Conservation (phyloP, 64 coral and sea anemone genomes). For the Trachythela sp. region DNA sequence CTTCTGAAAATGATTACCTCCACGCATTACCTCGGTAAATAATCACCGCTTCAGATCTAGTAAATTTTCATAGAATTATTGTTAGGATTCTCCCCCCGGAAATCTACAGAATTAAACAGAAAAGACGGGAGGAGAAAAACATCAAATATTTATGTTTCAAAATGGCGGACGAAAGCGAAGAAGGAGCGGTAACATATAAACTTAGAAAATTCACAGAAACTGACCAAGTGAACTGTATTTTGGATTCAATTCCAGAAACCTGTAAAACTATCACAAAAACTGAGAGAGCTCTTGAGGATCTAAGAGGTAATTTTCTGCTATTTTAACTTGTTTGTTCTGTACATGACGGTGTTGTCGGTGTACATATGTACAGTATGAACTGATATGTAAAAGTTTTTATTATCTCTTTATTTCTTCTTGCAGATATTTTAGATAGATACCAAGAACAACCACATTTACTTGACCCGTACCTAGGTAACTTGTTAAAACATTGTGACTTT, state of each 20-base stretch:
- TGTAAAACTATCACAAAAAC: background rate
- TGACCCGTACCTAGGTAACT: constrained; percentile 80
- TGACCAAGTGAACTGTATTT: background rate
- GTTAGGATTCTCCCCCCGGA: too few relatives aligned
- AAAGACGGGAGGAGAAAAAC: too few relatives aligned
- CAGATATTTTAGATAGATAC: constrained; percentile 89
- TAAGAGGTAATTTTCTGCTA: background rate
- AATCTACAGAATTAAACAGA: too few relatives aligned
- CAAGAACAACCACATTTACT: constrained; percentile 92
- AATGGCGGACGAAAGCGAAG: background rate
- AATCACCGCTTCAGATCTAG: too few relatives aligned
- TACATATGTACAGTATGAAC: background rate
- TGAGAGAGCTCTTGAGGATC: background rate
- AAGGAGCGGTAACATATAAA: background rate
- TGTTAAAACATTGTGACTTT: background rate
- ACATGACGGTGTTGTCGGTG: background rate
- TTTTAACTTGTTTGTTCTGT: background rate
- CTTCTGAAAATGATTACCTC: too few relatives aligned
- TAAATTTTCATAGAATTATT: too few relatives aligned
- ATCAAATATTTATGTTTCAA: too few relatives aligned
- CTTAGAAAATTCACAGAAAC: background rate
- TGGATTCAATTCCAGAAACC: background rate
- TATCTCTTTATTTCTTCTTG: constrained; percentile 6
- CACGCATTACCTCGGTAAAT: too few relatives aligned
- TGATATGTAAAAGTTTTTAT: background rate